Base-by-base conservation (phyloP, 1,140 invertebrate genomes). In the Anagrus nilaparvatae region DNA sequence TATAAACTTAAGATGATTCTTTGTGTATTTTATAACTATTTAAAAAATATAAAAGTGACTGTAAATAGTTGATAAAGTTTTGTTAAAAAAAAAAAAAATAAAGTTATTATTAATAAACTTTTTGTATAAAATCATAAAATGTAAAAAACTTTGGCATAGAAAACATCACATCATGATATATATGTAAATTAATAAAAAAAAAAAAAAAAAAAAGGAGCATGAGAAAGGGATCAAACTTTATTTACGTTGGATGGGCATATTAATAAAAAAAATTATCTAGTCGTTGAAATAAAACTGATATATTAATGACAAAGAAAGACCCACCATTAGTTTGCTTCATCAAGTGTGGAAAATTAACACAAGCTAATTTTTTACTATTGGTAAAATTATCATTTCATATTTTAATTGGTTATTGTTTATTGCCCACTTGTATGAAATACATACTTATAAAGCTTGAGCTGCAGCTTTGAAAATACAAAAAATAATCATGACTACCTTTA, bases 401-500 rank as follows among this genome's bases (percentile, higher is more conserved):
- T n/a, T n/a, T 37, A 23, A 43, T 25, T 16, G 21, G 43, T 48
- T 45, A 33, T 20, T 43, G 45, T 46, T 35, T 36, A 51, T 51
- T 40, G 31, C 33, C 43, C 47, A 49, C 36, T 48, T 49, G 41
- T 46, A 31, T 19, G 46, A 53, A 46, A 55, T 51, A 55, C 54
- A 56, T n/a, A 30, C 5, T 30, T 49, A 53, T 63, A 67, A 58
- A 63, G 63, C 63, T 68, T 63, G 58, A 59, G 61, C 56, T 60
- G 55, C 65, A 66, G 63, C 59, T 68, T 68, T 54, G 49, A 53
- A 51, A 54, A 43, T 39, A 12, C 16, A 38, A 34, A 34, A 57
- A 64, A 58, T 59, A 61, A 60, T 65, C 60, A 61, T 65, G 62
- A 63, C 58, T 65, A 60, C 58, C 57, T 65, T 59, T 68, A 68